These are phyloP conservation scores for Meteorus cinctellus DNA, from an alignment of 2,888 invertebrate genomes.

Conservation along the genomic window DNA sequence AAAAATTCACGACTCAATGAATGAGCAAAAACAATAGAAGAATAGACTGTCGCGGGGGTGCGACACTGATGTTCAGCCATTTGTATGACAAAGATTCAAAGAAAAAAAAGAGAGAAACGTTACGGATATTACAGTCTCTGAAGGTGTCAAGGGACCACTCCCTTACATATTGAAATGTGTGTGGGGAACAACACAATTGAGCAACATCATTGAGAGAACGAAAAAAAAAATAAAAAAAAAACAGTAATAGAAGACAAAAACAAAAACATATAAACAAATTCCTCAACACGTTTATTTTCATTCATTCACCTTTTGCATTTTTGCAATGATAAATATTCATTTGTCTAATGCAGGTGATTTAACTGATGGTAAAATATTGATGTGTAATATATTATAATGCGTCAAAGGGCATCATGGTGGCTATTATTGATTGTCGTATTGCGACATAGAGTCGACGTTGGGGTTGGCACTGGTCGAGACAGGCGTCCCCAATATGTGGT, in stretches of 20 bases:
- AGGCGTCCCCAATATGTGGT: slow-evolving; percentile 48
- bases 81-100: neutral
- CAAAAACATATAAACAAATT: no score
- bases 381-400: slow-evolving; percentile 32
- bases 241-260: no score
- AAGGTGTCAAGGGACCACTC: slow-evolving; percentile 45
- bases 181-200: slow-evolving; percentile 36
- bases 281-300: no score
- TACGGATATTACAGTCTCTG: slow-evolving; percentile 43
- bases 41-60: slow-evolving; percentile 38
- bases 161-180: slow-evolving; percentile 15
- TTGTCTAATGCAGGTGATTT: neutral
- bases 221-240: slow-evolving; percentile 2
- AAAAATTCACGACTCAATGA: slow-evolving; percentile 34
- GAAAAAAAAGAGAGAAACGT: slow-evolving; percentile 21
- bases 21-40: slow-evolving; percentile 42
- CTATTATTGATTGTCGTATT: slow-evolving; percentile 70
- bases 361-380: neutral
- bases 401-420: slow-evolving; percentile 41
- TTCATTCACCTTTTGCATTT: no score
- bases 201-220: slow-evolving; percentile 23
- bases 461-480: slow-evolving; percentile 60
- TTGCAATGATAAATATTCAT: neutral
- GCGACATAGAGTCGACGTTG: slow-evolving; percentile 62
- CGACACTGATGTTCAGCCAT: slow-evolving; percentile 19